These are phyloP conservation scores for Cryptotermes secundus DNA, from an alignment of 1,140 invertebrate species.

Conservation along the genomic window DNA sequence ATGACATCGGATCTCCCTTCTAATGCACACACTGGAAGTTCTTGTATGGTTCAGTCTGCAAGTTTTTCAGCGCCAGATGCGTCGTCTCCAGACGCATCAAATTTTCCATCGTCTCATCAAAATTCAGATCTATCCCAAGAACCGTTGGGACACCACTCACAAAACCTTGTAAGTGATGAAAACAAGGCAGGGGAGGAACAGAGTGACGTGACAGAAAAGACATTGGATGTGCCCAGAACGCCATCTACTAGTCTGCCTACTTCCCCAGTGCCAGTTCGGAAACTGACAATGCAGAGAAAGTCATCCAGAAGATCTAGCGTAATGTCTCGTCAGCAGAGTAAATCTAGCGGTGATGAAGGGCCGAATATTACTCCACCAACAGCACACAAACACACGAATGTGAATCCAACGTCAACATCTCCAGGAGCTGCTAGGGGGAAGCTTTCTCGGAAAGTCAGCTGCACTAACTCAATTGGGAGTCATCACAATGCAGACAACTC, in stretches of 20 bases:
- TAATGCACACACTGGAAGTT: too few relatives aligned
- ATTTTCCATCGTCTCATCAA: too few relatives aligned
- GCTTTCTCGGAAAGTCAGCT: not conserved
- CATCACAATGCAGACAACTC: not conserved
- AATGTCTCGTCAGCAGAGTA: not conserved
- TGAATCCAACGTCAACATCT: not conserved
- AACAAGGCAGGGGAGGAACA: too few relatives aligned
- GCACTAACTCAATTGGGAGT: not conserved
- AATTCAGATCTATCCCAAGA: too few relatives aligned
- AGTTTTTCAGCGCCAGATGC: too few relatives aligned
- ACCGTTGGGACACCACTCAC: too few relatives aligned
- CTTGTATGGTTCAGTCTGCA: too few relatives aligned
- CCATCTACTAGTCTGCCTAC: not conserved
- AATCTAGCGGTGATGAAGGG: not conserved
- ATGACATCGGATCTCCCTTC: too few relatives aligned
- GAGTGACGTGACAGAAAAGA: not conserved
- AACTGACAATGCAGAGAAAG: not conserved
- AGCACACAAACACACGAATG: not conserved
- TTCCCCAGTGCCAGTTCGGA: not conserved
- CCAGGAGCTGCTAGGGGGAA: not conserved
- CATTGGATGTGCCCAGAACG: not conserved
- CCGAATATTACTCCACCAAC: not conserved
- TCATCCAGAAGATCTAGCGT: not conserved
- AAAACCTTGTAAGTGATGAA: too few relatives aligned
- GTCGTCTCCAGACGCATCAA: too few relatives aligned